Evolutionary conservation across 1,140 invertebrate species (phyloP), one percentile per base, ranked within the genome.

Genomic region (Frieseomelitta varia): DNA sequence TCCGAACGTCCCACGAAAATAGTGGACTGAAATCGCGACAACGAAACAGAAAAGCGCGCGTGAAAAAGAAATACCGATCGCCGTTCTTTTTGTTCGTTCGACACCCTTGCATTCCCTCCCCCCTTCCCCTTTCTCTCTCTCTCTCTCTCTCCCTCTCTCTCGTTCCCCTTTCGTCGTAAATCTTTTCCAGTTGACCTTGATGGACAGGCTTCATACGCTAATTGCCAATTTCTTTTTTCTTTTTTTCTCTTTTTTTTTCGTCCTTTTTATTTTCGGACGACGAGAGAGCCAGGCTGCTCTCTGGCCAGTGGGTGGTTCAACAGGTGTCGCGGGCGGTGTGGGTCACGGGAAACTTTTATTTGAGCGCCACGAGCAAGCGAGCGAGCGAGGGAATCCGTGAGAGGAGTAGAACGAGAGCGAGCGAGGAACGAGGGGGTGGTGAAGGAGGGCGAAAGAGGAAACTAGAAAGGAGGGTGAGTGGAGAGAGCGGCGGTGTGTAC

Each of bases 331-430:
- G 90, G 39, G 90, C 88, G 85, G 84, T 85, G 90, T 85, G 90
- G 92, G 91, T 93, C 91, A 92, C 88, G 92, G 93, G 90, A 92
- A 94, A 95, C 93, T 95, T 95, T 95, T 95, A 94, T 94, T 95
- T 93, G 93, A 91, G 91, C 90, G 90, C 82, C 90, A 81, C 84
- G 56, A 67, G 71, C 53, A 77, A 85, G 65, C 39, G 85, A 77
- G 67, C 53, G 71, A 78, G 74, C 83, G 85, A 78, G 85, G 86
- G 79, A 69, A 79, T 58, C 79, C 74, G 85, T 85, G 85, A 69
- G 61, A 76, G 65, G 67, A 88, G 71, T 84, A 72, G 85, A 80
- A 87, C 84, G 81, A 80, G 81, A 80, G 72, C 74, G 86, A 76
- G 85, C 34, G 74, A 84, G 83, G 85, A 65, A 63, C 72, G 84